Evolutionary conservation across 2,888 invertebrate genomes (phyloP).

Genomic region (Anthrax anthrax): DNA sequence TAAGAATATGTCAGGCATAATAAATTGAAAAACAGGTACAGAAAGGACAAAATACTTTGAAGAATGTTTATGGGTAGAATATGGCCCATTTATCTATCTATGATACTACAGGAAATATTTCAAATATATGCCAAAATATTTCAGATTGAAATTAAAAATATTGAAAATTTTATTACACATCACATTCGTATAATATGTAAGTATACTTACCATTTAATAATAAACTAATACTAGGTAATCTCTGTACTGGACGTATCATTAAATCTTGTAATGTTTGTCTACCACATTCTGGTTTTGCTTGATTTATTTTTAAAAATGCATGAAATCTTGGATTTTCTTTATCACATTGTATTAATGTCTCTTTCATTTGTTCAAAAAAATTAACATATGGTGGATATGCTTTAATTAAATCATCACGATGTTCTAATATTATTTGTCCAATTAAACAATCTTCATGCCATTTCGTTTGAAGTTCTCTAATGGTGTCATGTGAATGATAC

Average conservation of each 20-base stretch:
- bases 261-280: conserved; percentile 91
- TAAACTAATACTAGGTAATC: conserved; percentile 90
- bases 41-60: too few relatives aligned
- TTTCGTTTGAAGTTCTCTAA: conserved; percentile 32
- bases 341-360: conserved; percentile 82
- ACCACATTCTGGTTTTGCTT: conserved; percentile 89
- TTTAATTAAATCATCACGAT: conserved; percentile 76
- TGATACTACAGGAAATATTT: too few relatives aligned
- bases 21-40: too few relatives aligned
- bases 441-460: conserved; percentile 83
- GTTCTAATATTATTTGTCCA: conserved; percentile 77
- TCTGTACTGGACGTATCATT: conserved; percentile 93
- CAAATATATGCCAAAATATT: too few relatives aligned
- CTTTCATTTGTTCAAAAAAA: conserved; percentile 94
- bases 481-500: neutral
- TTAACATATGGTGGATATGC: conserved; percentile 97
- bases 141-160: too few relatives aligned
- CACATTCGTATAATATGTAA: too few relatives aligned
- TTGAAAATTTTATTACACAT: too few relatives aligned
- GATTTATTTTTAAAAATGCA: conserved; percentile 92
- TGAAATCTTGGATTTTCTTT: conserved; percentile 90
- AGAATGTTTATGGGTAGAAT: too few relatives aligned
- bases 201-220: conserved; percentile 72
- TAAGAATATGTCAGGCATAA: too few relatives aligned
- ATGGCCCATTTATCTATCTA: too few relatives aligned